Conservation (phyloP, 2,797 vertebrate genomes). For the Anisognathus igniventris region DNA sequence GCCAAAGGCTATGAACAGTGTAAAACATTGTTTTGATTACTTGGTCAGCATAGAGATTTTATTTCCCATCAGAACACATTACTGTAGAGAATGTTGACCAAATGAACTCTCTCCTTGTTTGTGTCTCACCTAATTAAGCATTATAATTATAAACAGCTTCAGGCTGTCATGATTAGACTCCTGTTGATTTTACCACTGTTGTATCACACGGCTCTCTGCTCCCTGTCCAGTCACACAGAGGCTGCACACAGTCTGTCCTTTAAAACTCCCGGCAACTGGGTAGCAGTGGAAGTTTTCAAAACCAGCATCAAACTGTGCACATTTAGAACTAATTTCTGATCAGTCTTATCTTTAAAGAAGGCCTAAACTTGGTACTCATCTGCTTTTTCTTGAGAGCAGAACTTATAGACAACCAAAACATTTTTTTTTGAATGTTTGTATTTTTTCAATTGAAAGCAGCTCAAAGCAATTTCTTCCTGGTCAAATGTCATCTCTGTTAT, state of each 20-base stretch:
- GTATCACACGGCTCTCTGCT: neutral
- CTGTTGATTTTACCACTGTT: neutral
- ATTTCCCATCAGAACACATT: neutral
- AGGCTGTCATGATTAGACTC: constrained; percentile 15
- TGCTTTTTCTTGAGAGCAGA: neutral
- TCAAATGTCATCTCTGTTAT: constrained; percentile 32
- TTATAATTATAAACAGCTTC: constrained; percentile 29
- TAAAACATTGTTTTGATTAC: neutral
- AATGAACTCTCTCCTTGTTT: constrained; percentile 28
- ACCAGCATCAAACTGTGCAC: neutral
- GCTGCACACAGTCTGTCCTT: neutral
- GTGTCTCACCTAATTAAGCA: constrained; percentile 17
- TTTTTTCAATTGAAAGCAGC: constrained; percentile 6
- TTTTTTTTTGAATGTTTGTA: neutral
- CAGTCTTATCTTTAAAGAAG: neutral
- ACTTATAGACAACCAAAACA: neutral
- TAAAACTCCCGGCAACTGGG: neutral
- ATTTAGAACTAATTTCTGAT: neutral
- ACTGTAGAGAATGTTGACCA: neutral
- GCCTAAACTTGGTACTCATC: neutral
- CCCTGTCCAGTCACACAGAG: neutral
- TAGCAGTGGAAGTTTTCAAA: neutral
- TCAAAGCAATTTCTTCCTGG: constrained; percentile 24
- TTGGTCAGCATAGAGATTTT: neutral
- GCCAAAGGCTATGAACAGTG: neutral